Percentiles rank a stretch among this genome's conserved stretches.
phyloP scores from a whole-genome alignment of 2,797 vertebrate genomes.

The Ctenochaetus hawaiiensis region DNA sequence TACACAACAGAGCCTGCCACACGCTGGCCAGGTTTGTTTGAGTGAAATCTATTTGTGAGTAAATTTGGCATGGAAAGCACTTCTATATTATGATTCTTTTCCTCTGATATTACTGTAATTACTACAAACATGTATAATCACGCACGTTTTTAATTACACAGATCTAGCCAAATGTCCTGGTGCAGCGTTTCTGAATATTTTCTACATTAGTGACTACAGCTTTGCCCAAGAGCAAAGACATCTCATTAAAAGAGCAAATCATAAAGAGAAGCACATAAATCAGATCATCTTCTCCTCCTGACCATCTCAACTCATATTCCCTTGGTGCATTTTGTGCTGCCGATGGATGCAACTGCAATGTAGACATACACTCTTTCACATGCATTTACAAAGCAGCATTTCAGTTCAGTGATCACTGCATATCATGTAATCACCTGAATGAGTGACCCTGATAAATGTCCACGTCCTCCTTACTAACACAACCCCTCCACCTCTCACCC shows the following conservation, averaged over 20 bases:
- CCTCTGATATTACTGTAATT: constrained; percentile 9
- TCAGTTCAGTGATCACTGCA: constrained; percentile 41
- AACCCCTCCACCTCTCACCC: not conserved
- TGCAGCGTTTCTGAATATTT: not conserved
- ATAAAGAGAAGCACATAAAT: constrained; percentile 17
- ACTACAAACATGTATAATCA: constrained; percentile 13
- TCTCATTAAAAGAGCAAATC: not conserved
- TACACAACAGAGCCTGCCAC: constrained; percentile 22
- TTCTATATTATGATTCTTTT: not conserved
- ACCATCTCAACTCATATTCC: constrained; percentile 7
- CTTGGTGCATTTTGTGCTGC: constrained; percentile 21
- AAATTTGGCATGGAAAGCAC: constrained; percentile 31
- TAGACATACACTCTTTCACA: constrained; percentile 22
- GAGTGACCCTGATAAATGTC: constrained; percentile 55
- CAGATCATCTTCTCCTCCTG: constrained; percentile 13
- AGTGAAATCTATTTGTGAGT: constrained; percentile 17
- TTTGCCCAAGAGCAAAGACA: constrained; percentile 13
- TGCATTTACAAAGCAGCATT: constrained; percentile 42
- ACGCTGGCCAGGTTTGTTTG: constrained; percentile 7
- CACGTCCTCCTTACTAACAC: not conserved
- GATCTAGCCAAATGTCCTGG: not conserved
- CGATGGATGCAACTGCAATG: constrained; percentile 33
- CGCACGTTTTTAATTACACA: constrained; percentile 5
- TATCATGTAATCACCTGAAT: constrained; percentile 54
- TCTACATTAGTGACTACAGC: not conserved